Conservation (phyloP, 1,140 invertebrate species). For the Globodera rostochiensis region DNA sequence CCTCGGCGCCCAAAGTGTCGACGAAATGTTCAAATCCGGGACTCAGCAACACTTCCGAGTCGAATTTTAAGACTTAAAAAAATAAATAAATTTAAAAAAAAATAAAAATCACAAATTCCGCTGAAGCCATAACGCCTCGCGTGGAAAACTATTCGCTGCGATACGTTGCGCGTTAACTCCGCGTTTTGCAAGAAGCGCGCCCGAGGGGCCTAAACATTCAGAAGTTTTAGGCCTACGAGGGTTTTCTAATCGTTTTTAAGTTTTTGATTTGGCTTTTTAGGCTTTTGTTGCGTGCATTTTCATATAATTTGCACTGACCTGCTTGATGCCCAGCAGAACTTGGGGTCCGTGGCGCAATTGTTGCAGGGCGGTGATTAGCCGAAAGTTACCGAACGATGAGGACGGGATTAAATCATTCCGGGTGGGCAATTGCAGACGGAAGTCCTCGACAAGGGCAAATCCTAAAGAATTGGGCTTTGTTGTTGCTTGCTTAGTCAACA, state of each 20-base stretch:
- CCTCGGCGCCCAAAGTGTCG: slow-evolving; percentile 4
- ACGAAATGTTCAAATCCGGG: slow-evolving; percentile 17
- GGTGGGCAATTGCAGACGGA: slow-evolving; percentile 3
- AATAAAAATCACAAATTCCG: slow-evolving; percentile 12
- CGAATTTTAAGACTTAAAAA: slow-evolving; percentile 17
- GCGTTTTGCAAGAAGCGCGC: neutral
- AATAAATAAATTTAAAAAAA: neutral
- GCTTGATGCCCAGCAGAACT: slow-evolving; percentile 14
- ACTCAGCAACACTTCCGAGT: slow-evolving; percentile 11
- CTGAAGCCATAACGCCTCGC: slow-evolving; percentile 16
- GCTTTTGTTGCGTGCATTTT: neutral
- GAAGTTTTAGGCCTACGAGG: no score
- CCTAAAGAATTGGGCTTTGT: neutral
- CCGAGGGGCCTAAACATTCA: neutral
- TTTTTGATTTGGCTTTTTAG: neutral
- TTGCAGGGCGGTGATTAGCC: slow-evolving; percentile 13
- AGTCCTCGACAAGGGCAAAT: slow-evolving; percentile 10
- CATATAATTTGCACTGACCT: neutral
- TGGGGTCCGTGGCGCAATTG: slow-evolving; percentile 1
- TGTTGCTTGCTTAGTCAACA: neutral
- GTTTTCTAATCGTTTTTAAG: no score
- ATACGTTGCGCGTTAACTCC: neutral
- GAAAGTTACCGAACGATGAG: slow-evolving; percentile 20
- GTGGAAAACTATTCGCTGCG: slow-evolving; percentile 28
- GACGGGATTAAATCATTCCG: slow-evolving; percentile 13